These are phyloP conservation scores for Cloeon dipterum DNA, from an alignment of 2,888 invertebrate species.

Conservation along the genomic window DNA sequence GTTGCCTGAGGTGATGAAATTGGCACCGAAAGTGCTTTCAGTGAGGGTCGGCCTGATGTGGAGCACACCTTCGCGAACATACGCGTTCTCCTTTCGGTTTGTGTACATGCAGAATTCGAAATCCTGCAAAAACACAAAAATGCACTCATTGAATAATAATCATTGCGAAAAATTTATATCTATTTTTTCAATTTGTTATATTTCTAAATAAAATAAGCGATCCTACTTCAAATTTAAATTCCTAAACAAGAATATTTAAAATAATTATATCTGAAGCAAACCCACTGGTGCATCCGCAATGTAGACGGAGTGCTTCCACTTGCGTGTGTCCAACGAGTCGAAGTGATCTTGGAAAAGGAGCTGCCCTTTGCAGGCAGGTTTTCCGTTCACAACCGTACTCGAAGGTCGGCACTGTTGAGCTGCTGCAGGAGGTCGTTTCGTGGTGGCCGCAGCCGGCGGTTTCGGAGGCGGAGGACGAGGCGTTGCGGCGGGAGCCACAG, in stretches of 20 bases:
- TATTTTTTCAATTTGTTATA: background rate
- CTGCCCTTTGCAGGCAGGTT: background rate
- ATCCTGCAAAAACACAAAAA: too few relatives aligned
- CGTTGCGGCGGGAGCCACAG: too few relatives aligned
- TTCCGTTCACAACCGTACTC: background rate
- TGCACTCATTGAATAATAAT: too few relatives aligned
- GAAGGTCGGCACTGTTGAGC: background rate
- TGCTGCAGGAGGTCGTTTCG: background rate
- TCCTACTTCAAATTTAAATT: too few relatives aligned
- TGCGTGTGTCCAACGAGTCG: background rate
- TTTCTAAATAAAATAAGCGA: too few relatives aligned
- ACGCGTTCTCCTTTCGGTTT: background rate
- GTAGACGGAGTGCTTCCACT: background rate
- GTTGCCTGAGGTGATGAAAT: background rate
- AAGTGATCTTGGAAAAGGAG: background rate
- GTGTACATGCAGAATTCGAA: background rate
- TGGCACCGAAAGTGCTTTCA: background rate
- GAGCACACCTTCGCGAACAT: background rate
- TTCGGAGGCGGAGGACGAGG: background rate
- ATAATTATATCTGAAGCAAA: too few relatives aligned
- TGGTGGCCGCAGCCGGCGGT: background rate
- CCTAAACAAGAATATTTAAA: too few relatives aligned
- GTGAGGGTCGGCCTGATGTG: conserved; percentile 2
- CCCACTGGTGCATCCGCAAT: background rate
- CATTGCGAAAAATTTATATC: too few relatives aligned